Conservation (phyloP, 2,888 invertebrate genomes). For the Campopleginae sp. region DNA sequence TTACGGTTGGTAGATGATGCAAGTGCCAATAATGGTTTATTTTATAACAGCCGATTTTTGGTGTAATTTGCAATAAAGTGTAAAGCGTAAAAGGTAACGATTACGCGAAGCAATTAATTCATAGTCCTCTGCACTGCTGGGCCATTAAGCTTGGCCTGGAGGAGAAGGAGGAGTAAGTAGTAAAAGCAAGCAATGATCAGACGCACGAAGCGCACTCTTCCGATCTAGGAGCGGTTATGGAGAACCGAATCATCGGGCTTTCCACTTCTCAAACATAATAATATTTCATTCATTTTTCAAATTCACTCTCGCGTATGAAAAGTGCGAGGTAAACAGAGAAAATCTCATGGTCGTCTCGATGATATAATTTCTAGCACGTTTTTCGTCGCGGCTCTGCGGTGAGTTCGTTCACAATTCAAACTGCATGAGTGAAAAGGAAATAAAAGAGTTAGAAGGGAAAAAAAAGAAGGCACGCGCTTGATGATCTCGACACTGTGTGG, state of each 20-base stretch:
- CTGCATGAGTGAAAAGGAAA: slow-evolving; percentile 38
- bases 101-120: slow-evolving; percentile 48
- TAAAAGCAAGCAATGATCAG: slow-evolving; percentile 53
- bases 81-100: slow-evolving; percentile 29
- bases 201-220: slow-evolving; percentile 34
- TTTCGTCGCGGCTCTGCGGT: background rate
- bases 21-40: slow-evolving; percentile 41
- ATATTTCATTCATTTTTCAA: background rate
- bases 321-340: slow-evolving; percentile 15
- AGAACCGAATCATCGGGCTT: slow-evolving; percentile 45
- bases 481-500: slow-evolving; percentile 53
- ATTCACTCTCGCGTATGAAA: background rate
- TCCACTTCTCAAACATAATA: slow-evolving; percentile 5
- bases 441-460: background rate
- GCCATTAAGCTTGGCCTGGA: slow-evolving; percentile 25
- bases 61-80: slow-evolving; percentile 35
- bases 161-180: slow-evolving; percentile 23
- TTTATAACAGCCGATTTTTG: background rate
- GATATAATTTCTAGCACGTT: slow-evolving; percentile 47
- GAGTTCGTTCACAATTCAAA: background rate
- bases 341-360: slow-evolving; percentile 39
- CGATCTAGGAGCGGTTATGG: slow-evolving; percentile 38
- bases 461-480: slow-evolving; percentile 54
- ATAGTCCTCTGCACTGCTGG: slow-evolving; percentile 9
- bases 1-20: background rate